A percentile compares a stretch with the other conserved stretches of the same genome.
Evolutionary conservation across 2,888 invertebrate species (phyloP).

Genomic region (Trileptium ribeirensis): DNA sequence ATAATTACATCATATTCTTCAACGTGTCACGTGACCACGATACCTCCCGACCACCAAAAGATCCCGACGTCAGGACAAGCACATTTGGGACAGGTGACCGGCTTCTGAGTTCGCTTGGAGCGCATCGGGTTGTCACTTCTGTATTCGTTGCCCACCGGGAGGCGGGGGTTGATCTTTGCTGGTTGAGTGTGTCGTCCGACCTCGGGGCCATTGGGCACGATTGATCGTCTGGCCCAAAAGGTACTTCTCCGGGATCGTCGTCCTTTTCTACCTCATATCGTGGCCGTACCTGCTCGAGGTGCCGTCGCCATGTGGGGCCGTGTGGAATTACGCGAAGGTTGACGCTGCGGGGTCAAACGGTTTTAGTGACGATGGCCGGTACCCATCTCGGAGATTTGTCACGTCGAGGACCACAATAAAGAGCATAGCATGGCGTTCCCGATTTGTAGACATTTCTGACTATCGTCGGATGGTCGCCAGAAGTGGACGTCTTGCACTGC

Average conservation of each 20-base stretch:
- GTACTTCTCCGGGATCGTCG: not conserved
- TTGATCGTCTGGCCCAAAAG: too few species aligned
- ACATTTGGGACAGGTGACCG: too few species aligned
- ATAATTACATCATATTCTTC: too few species aligned
- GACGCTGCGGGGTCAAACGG: not conserved
- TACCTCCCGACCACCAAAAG: too few species aligned
- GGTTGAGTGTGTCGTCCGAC: too few species aligned
- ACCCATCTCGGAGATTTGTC: conserved; percentile 19
- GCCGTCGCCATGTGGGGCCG: conserved; percentile 23
- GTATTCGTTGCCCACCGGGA: too few species aligned
- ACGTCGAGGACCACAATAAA: conserved; percentile 19
- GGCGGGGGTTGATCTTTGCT: too few species aligned
- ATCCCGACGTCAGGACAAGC: too few species aligned
- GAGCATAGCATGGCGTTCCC: not conserved
- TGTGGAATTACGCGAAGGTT: conserved; percentile 18
- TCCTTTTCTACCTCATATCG: conserved; percentile 15
- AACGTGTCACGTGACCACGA: too few species aligned
- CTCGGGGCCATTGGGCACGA: too few species aligned
- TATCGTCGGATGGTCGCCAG: not conserved
- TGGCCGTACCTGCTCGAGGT: conserved; percentile 24
- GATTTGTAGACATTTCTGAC: not conserved
- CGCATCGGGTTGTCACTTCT: not conserved
- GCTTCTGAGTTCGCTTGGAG: too few species aligned
- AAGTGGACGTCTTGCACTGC: conserved; percentile 1
- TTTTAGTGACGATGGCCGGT: conserved; percentile 18